A percentile compares a stretch with the other conserved stretches of the same genome.
Evolutionary conservation across 1,140 invertebrate species (phyloP).

Genomic region (Dendroctonus valens): DNA sequence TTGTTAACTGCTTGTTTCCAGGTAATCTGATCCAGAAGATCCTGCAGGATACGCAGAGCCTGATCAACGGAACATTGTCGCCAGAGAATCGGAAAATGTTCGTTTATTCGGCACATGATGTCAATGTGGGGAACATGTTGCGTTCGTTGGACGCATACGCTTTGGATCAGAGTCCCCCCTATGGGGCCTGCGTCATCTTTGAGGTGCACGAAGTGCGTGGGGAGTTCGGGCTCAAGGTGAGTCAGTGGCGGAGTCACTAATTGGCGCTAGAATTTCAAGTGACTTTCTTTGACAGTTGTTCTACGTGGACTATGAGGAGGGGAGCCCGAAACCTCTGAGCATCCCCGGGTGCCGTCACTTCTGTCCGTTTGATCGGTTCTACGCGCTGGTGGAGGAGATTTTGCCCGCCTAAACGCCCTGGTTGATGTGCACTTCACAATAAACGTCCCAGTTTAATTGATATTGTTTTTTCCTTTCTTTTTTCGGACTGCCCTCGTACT

Average conservation of each 20-base stretch:
- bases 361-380: conserved; percentile 4
- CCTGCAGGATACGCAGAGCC: conserved; percentile 16
- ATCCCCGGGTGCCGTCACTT: conserved; percentile 12
- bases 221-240: conserved; percentile 19
- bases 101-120: conserved; percentile 34
- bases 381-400: conserved; percentile 7
- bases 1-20: not conserved
- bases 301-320: conserved; percentile 5
- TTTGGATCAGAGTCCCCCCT: conserved; percentile 16
- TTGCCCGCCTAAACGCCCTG: not conserved
- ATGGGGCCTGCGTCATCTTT: conserved; percentile 27
- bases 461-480: no score
- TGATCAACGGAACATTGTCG: conserved; percentile 9
- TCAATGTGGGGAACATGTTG: conserved; percentile 26
- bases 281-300: no score
- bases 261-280: no score
- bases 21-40: conserved; percentile 32
- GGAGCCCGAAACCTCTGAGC: not conserved
- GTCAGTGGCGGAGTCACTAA: not conserved
- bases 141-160: conserved; percentile 18
- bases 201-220: conserved; percentile 30
- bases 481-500: no score
- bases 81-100: conserved; percentile 23
- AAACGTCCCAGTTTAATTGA: no score
- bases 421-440: no score